Evolutionary conservation across 2,113 vertebrate species (phyloP).

Genomic region (Melanostigma gelatinosum): DNA sequence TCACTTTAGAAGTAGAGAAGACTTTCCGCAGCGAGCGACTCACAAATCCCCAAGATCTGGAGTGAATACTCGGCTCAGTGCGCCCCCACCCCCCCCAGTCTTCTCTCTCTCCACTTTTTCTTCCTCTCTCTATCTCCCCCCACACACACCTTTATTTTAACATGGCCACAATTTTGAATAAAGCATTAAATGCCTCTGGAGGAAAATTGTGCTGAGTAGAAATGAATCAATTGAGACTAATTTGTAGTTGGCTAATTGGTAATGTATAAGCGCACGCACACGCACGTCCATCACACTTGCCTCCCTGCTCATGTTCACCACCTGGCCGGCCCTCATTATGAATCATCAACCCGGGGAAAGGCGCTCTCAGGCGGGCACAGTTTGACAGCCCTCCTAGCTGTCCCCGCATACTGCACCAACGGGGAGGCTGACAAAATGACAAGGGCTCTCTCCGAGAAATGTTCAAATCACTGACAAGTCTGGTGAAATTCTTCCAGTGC

Average conservation of each 20-base stretch:
- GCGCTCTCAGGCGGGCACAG: constrained; percentile 59
- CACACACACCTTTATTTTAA: background rate
- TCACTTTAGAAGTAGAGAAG: constrained; percentile 49
- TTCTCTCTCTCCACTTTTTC: background rate
- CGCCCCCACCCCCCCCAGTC: background rate
- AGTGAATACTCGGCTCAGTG: constrained; percentile 38
- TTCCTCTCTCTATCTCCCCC: background rate
- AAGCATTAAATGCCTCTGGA: background rate
- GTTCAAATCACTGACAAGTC: constrained; percentile 63
- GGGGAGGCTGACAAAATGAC: constrained; percentile 75
- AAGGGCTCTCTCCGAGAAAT: constrained; percentile 55
- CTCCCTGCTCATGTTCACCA: constrained; percentile 56
- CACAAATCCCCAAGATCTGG: constrained; percentile 43
- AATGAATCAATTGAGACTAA: background rate
- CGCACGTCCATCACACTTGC: constrained; percentile 7
- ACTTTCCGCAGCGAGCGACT: constrained; percentile 50
- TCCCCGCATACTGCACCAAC: constrained; percentile 64
- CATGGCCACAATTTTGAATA: background rate
- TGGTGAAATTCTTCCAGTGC: constrained; percentile 47
- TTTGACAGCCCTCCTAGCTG: constrained; percentile 70
- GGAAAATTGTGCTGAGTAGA: background rate
- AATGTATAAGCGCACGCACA: constrained; percentile 3
- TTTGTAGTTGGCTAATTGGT: background rate
- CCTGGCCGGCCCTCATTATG: constrained; percentile 70
- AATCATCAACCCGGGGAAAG: constrained; percentile 69